phyloP scores from a whole-genome alignment of 2,888 invertebrate genomes.

The Tinea trinotella region DNA sequence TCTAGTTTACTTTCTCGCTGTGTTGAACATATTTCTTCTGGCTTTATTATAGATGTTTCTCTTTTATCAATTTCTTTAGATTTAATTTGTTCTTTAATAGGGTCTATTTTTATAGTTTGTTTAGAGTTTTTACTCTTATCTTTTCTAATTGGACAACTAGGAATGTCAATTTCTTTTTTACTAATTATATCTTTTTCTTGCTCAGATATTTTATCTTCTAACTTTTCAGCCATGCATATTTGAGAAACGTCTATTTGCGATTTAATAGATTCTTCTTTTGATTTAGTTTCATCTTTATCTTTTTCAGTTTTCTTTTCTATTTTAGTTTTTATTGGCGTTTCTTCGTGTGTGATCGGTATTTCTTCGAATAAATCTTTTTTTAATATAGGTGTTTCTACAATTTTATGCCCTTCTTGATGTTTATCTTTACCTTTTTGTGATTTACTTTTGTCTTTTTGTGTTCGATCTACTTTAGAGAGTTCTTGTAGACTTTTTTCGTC shows the following conservation, averaged over 20 bases:
- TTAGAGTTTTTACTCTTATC: slow-evolving; percentile 16
- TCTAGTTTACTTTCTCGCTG: too few species aligned
- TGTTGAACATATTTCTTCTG: neutral
- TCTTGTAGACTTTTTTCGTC: neutral
- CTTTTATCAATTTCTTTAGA: slow-evolving; percentile 35
- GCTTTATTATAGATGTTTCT: slow-evolving; percentile 13
- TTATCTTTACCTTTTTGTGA: neutral
- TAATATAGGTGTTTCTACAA: too few species aligned
- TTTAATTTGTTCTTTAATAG: slow-evolving; percentile 27
- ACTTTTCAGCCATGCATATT: too few species aligned
- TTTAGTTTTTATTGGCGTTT: too few species aligned
- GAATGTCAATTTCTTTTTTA: neutral
- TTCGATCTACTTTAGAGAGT: neutral
- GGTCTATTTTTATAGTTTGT: neutral
- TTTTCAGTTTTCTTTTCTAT: too few species aligned
- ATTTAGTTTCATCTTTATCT: neutral
- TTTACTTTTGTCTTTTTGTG: neutral
- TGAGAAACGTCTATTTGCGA: too few species aligned
- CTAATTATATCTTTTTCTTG: neutral
- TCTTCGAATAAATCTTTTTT: too few species aligned
- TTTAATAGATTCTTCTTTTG: neutral
- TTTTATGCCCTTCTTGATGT: too few species aligned
- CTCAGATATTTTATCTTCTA: neutral
- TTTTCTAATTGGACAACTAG: slow-evolving; percentile 30
- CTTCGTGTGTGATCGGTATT: too few species aligned